phyloP scores from a whole-genome alignment of 1,140 invertebrate genomes.

The Drosophila quadrilineata region DNA sequence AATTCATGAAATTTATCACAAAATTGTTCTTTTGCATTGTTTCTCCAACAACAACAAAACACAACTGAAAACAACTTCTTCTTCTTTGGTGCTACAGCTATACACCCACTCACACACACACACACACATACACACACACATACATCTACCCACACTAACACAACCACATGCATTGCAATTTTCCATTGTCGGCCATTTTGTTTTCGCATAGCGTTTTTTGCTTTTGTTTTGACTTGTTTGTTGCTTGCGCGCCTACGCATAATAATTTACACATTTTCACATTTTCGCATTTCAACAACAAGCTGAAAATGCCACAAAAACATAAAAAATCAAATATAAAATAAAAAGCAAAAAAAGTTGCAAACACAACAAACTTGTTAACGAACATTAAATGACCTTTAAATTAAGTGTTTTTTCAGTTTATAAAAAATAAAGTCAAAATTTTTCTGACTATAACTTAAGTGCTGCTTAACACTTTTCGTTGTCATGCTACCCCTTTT shows the following conservation, averaged over 20 bases:
- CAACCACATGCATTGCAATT: conserved; percentile 27
- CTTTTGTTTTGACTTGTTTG: conserved; percentile 45
- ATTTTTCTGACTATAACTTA: no score
- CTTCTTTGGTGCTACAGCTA: conserved; percentile 49
- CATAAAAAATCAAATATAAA: conserved; percentile 15
- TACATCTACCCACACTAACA: not conserved
- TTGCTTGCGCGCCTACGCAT: conserved; percentile 59
- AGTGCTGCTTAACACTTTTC: no score
- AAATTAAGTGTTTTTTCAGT: no score
- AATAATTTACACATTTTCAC: conserved; percentile 62
- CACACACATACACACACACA: conserved; percentile 13
- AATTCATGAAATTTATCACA: conserved; percentile 26
- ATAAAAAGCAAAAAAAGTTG: conserved; percentile 3
- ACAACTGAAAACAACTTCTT: conserved; percentile 34
- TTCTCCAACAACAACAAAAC: conserved; percentile 15
- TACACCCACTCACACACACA: conserved; percentile 9
- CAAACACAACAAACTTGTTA: not conserved
- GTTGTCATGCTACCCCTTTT: not conserved
- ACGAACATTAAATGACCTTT: not conserved
- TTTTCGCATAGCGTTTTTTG: conserved; percentile 45
- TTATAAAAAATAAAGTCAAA: no score
- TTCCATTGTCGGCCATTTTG: conserved; percentile 65
- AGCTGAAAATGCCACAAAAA: conserved; percentile 6
- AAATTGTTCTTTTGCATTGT: conserved; percentile 31
- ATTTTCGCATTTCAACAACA: conserved; percentile 44